Percentiles rank a stretch among this genome's conserved stretches.
Conservation (phyloP, 2,888 invertebrate genomes). For the Drosophila antonietae region DNA sequence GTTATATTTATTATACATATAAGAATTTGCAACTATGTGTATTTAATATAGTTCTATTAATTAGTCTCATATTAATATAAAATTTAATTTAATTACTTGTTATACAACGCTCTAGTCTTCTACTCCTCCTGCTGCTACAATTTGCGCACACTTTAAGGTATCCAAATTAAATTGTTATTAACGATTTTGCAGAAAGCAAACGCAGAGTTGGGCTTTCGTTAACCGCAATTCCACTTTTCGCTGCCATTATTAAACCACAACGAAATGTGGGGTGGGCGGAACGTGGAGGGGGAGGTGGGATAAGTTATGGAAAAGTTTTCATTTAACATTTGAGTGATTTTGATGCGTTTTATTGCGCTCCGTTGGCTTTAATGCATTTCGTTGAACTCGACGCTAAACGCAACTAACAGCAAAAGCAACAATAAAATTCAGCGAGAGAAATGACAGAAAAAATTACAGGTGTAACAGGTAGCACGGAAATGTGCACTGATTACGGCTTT, state of each 20-base stretch:
- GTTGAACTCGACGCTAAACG: constrained; percentile 31
- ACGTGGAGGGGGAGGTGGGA: neutral
- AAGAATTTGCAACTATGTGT: no score
- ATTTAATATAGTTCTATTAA: no score
- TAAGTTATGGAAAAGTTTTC: constrained; percentile 39
- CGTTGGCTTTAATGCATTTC: constrained; percentile 59
- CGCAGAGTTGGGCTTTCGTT: constrained; percentile 9
- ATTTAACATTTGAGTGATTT: constrained; percentile 66
- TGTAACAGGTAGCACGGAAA: constrained; percentile 56
- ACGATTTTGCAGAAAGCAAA: constrained; percentile 3
- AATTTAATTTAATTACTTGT: neutral
- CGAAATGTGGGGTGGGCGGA: neutral
- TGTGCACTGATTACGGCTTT: constrained; percentile 60
- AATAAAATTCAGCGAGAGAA: constrained; percentile 18
- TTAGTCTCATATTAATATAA: no score
- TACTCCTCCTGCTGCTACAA: neutral
- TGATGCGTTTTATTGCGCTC: constrained; percentile 68
- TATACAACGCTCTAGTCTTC: neutral
- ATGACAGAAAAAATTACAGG: constrained; percentile 41
- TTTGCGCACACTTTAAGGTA: neutral
- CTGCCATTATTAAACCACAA: constrained; percentile 26
- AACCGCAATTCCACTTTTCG: constrained; percentile 36
- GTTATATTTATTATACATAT: no score
- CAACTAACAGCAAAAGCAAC: constrained; percentile 7
- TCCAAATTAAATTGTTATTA: constrained; percentile 12